phyloP scores from a whole-genome alignment of 2,888 invertebrate species.

The Heliconius ethilla region DNA sequence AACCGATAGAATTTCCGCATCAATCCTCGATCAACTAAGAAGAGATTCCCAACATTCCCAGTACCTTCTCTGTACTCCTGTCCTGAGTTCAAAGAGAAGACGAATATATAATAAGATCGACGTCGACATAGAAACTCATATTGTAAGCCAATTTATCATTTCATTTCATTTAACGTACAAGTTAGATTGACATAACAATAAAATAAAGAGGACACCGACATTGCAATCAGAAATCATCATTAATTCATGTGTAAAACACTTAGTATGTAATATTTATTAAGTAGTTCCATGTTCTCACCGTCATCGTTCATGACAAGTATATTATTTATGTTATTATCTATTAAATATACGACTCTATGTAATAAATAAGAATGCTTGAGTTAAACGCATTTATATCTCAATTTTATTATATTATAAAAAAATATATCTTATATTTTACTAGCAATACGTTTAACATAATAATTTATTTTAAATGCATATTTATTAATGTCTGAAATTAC shows the following conservation, averaged over 20 bases:
- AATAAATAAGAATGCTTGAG: too few species aligned
- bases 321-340: neutral
- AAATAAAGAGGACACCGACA: conserved; percentile 15
- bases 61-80: conserved; percentile 90
- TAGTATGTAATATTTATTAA: neutral
- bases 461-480: neutral
- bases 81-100: conserved; percentile 87
- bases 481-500: neutral
- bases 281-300: neutral
- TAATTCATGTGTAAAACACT: neutral
- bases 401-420: too few species aligned
- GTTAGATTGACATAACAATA: conserved; percentile 25
- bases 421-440: too few species aligned
- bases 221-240: conserved; percentile 2
- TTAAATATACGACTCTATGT: too few species aligned
- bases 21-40: conserved; percentile 84
- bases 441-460: neutral
- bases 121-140: conserved; percentile 93
- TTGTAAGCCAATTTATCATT: conserved; percentile 84
- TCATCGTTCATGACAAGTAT: neutral
- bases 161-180: conserved; percentile 15
- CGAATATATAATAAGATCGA: conserved; percentile 86
- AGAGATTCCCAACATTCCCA: conserved; percentile 84
- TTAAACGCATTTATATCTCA: too few species aligned
- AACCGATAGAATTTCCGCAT: conserved; percentile 84